phyloP scores from a whole-genome alignment of 2,888 invertebrate genomes.

The Rhimphoctona megacephalus region DNA sequence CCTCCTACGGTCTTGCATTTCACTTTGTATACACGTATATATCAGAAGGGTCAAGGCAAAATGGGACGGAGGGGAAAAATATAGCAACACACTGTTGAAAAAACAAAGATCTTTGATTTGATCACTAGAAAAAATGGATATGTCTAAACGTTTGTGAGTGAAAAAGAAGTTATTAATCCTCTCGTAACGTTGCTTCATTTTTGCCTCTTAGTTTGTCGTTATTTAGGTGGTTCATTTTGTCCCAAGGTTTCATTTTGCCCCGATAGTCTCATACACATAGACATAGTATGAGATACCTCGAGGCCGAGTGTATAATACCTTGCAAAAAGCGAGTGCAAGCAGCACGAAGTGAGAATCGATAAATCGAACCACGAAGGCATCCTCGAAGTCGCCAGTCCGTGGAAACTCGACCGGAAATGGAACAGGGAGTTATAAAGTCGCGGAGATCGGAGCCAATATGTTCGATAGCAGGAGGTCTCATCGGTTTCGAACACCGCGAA shows the following conservation, averaged over 20 bases:
- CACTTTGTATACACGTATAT: conserved; percentile 16
- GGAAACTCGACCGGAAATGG: conserved; percentile 82
- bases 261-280: background rate
- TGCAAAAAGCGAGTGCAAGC: conserved; percentile 1
- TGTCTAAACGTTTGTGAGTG: background rate
- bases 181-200: too few species aligned
- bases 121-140: background rate
- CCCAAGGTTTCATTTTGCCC: background rate
- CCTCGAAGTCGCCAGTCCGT: conserved; percentile 71
- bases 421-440: conserved; percentile 76
- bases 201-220: background rate
- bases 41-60: background rate
- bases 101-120: background rate
- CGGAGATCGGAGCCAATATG: conserved; percentile 65
- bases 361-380: conserved; percentile 73
- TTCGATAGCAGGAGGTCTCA: conserved; percentile 19
- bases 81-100: background rate
- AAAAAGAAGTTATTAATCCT: background rate
- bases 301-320: background rate
- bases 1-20: background rate
- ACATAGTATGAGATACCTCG: background rate
- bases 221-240: background rate
- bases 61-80: background rate
- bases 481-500: conserved; percentile 62
- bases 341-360: conserved; percentile 72